A percentile compares a stretch with the other conserved stretches of the same genome.
Evolutionary conservation across 2,113 vertebrate genomes (phyloP).

Genomic region (Microtus ochrogaster): DNA sequence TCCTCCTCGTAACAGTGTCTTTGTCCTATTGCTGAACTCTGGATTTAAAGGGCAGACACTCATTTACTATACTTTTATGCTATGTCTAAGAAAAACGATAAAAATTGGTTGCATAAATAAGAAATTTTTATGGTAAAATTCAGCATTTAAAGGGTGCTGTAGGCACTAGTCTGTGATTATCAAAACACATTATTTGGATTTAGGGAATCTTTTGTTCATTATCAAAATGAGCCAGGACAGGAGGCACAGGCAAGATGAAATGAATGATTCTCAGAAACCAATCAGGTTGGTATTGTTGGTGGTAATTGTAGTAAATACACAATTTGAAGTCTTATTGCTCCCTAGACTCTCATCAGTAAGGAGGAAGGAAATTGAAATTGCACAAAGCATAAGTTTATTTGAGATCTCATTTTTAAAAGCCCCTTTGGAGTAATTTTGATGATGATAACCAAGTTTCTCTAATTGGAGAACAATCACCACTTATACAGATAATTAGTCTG

Average conservation of each 20-base stretch:
- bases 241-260: constrained; percentile 29
- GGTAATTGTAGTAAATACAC: constrained; percentile 70
- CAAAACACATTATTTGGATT: constrained; percentile 11
- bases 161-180: background rate
- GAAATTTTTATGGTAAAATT: constrained; percentile 48
- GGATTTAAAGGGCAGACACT: background rate
- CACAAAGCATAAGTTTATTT: constrained; percentile 74
- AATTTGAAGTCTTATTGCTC: constrained; percentile 66
- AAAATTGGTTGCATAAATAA: background rate
- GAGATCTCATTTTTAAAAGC: constrained; percentile 74
- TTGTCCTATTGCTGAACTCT: constrained; percentile 18
- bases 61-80: background rate
- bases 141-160: constrained; percentile 1
- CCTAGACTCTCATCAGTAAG: constrained; percentile 66
- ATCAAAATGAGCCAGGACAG: background rate
- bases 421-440: constrained; percentile 73
- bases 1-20: constrained; percentile 35
- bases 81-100: constrained; percentile 60
- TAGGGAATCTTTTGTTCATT: constrained; percentile 24
- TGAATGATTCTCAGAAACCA: constrained; percentile 64
- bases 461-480: constrained; percentile 73
- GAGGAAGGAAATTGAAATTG: constrained; percentile 71
- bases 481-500: constrained; percentile 80
- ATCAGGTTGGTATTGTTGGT: constrained; percentile 64
- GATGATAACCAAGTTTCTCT: constrained; percentile 81